Conservation (phyloP, 2,888 invertebrate species). For the Oegoconia quadripuncta region DNA sequence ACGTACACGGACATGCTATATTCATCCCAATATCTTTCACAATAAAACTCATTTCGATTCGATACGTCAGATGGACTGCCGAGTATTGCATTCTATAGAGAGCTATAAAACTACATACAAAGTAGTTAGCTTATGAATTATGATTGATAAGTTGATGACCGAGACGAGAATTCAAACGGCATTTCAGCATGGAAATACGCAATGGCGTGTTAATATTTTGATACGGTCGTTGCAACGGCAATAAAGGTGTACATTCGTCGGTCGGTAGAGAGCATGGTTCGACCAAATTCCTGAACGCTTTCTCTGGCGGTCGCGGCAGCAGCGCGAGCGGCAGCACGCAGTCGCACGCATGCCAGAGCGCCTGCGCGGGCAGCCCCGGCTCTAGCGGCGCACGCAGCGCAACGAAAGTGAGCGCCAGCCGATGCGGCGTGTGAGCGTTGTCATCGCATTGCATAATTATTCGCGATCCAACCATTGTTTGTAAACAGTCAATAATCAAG, state of each 20-base stretch:
- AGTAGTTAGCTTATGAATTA: constrained; percentile 38
- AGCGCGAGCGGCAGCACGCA: constrained; percentile 20
- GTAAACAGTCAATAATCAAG: constrained; percentile 68
- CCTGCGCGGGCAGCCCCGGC: constrained; percentile 13
- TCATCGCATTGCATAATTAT: constrained; percentile 74
- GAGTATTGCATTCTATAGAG: constrained; percentile 69
- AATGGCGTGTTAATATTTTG: constrained; percentile 1
- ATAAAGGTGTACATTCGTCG: constrained; percentile 29
- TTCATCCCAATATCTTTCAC: constrained; percentile 55
- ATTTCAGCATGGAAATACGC: not conserved
- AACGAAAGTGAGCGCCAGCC: constrained; percentile 68
- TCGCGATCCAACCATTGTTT: constrained; percentile 70
- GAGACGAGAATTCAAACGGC: constrained; percentile 9
- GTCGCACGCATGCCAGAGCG: constrained; percentile 6
- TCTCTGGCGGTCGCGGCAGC: constrained; percentile 53
- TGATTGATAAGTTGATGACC: constrained; percentile 50
- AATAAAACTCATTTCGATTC: constrained; percentile 62
- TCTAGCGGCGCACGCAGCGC: constrained; percentile 46
- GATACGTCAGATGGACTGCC: constrained; percentile 43
- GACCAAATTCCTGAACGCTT: constrained; percentile 76
- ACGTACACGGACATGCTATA: constrained; percentile 49
- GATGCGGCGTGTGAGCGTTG: constrained; percentile 46
- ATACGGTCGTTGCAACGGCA: not conserved
- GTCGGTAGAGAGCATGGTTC: constrained; percentile 37
- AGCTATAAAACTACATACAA: constrained; percentile 57